These are phyloP conservation scores for Pterois miles DNA, from an alignment of 2,797 vertebrate species.

Conservation along the genomic window DNA sequence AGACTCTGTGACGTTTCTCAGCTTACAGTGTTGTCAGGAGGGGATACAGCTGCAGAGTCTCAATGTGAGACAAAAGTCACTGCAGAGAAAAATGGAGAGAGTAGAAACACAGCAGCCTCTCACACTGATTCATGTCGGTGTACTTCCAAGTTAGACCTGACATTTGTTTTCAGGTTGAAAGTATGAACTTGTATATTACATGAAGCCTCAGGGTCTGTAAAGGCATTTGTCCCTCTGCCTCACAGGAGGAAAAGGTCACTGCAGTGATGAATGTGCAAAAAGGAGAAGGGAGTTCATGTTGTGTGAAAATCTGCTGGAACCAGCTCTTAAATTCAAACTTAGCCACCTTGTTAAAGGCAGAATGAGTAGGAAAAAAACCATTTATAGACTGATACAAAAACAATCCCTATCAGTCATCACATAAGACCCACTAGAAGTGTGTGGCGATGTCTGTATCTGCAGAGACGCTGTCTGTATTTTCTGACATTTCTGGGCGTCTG, in stretches of 20 bases:
- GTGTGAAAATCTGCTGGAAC: slow-evolving; percentile 9
- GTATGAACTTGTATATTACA: slow-evolving; percentile 29
- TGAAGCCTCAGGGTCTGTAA: slow-evolving; percentile 42
- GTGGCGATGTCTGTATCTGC: neutral
- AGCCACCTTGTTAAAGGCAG: neutral
- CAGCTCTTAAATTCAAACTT: neutral
- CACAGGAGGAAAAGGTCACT: slow-evolving; percentile 66
- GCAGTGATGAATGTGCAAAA: slow-evolving; percentile 55
- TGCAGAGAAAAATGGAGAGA: neutral
- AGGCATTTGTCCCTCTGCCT: slow-evolving; percentile 40
- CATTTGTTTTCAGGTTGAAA: slow-evolving; percentile 47
- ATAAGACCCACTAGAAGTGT: neutral
- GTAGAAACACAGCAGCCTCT: neutral
- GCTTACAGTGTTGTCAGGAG: slow-evolving; percentile 25
- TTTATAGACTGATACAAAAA: neutral
- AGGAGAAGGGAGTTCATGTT: slow-evolving; percentile 12
- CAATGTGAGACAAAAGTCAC: slow-evolving; percentile 36
- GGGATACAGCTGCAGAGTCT: slow-evolving; percentile 21
- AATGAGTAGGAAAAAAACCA: neutral
- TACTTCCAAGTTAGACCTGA: slow-evolving; percentile 17
- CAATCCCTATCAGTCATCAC: neutral
- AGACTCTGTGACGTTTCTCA: slow-evolving; percentile 18
- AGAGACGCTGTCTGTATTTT: neutral
- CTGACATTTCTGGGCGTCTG: neutral
- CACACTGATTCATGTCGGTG: neutral